These are phyloP conservation scores for Synchiropus splendidus DNA, from an alignment of 2,113 vertebrate genomes.

Conservation along the genomic window DNA sequence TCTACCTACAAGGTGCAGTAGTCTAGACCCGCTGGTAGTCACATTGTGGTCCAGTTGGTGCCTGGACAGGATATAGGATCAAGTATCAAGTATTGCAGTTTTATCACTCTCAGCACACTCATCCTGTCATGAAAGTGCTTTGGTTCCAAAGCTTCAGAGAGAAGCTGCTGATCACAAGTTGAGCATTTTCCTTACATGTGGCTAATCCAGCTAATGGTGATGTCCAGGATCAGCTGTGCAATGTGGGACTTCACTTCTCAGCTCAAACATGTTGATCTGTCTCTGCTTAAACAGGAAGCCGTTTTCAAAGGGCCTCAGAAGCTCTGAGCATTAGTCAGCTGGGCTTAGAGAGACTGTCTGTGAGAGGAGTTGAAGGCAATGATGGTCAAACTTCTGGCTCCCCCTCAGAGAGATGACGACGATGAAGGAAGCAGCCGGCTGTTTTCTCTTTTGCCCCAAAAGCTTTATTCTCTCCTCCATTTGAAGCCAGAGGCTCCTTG, in stretches of 20 bases:
- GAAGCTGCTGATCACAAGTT: conserved; percentile 24
- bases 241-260: no score
- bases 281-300: conserved; percentile 5
- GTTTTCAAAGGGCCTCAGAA: no score
- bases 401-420: no score
- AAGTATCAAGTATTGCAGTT: no score
- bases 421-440: no score
- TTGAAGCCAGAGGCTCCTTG: conserved; percentile 12
- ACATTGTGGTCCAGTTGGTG: no score
- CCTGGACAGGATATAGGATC: no score
- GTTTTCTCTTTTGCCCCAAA: neutral
- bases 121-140: conserved; percentile 3
- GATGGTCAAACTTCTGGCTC: conserved; percentile 13
- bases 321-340: no score
- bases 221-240: no score
- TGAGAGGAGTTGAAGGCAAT: conserved; percentile 7
- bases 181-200: no score
- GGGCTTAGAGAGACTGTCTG: conserved; percentile 5
- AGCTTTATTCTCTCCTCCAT: neutral
- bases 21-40: no score
- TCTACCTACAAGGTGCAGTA: no score
- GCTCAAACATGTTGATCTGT: conserved; percentile 16
- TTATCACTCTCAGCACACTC: conserved; percentile 6
- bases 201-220: conserved; percentile 28
- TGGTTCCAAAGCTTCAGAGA: conserved; percentile 10